Conservation (phyloP, 2,113 vertebrate species). For the Corythornis vintsioides region DNA sequence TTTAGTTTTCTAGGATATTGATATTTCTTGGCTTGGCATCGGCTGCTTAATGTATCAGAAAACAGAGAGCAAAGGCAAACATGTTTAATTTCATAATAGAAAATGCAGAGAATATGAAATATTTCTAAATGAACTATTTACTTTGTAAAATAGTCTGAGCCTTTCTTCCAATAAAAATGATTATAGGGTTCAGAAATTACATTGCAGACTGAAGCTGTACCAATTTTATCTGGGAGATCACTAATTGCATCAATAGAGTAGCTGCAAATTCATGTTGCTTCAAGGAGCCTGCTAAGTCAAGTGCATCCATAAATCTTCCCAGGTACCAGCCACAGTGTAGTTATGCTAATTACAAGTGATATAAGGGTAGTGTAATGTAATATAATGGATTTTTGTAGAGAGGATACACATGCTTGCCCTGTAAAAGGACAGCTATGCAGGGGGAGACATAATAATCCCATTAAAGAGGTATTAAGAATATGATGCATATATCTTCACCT, state of each 20-base stretch:
- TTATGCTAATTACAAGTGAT: neutral
- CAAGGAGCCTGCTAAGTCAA: neutral
- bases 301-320: neutral
- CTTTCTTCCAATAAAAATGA: constrained; percentile 10
- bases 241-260: constrained; percentile 4
- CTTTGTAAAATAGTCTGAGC: neutral
- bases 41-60: neutral
- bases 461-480: no score
- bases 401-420: no score
- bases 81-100: neutral
- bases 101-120: neutral
- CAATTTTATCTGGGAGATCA: neutral
- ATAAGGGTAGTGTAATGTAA: no score
- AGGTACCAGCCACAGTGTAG: neutral
- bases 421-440: no score
- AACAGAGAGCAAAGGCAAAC: neutral
- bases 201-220: constrained; percentile 9
- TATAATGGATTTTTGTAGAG: no score
- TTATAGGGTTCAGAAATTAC: constrained; percentile 31
- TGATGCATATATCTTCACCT: no score
- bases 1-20: neutral
- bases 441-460: no score
- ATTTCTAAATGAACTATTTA: neutral
- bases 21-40: neutral
- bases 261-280: neutral